Evolutionary conservation across 2,888 invertebrate genomes (phyloP), one percentile per base, ranked within the genome.

Genomic region (Pseudolycoriella hygida): DNA sequence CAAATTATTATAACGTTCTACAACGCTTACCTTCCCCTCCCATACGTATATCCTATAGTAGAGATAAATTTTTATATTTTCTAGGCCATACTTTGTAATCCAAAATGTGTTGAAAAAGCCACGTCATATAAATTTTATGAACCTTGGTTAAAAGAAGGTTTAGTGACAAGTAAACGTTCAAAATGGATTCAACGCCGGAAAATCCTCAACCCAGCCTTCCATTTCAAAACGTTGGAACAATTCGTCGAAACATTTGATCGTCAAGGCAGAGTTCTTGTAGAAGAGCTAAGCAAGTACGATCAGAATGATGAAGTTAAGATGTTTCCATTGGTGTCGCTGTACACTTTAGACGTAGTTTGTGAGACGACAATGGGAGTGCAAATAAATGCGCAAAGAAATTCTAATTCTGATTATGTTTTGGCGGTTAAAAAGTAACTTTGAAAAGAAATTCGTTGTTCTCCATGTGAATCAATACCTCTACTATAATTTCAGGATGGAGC

Each of bases 131-230:
- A 60, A 3, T 62, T 61, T 2, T 44, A 73, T 11, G 57, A 58
- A 25, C 62, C 68, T 0, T 73, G 73, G 73, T 59, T 73, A 1
- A 67, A 70, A 10, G 65, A 70, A 45, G 76, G 76, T 2, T 64
- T 76, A 0, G 64, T 76, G 0, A 69, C 72, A 2, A 68, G 73
- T 18, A 56, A 53, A 25, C 5, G 25, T 8, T 25, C 25, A 4
- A 25, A 25, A 25, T 34, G 34, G 34, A 8, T 14, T 34, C 34
- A 34, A 12, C 12, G 34, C 12, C 12, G 34, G 20, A 82, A 80
- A 60, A 70, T 80, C 49, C 62, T 85, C 44, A 84, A 85, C 0
- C 83, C 84, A 2, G 76, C 84, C 0, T 86, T 85, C 60, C 86
- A 86, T 60, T 85, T 84, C 58, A 77, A 78, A 55, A 81, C 84